Evolutionary conservation across 2,888 invertebrate species (phyloP).

Genomic region (Smittia sp.): DNA sequence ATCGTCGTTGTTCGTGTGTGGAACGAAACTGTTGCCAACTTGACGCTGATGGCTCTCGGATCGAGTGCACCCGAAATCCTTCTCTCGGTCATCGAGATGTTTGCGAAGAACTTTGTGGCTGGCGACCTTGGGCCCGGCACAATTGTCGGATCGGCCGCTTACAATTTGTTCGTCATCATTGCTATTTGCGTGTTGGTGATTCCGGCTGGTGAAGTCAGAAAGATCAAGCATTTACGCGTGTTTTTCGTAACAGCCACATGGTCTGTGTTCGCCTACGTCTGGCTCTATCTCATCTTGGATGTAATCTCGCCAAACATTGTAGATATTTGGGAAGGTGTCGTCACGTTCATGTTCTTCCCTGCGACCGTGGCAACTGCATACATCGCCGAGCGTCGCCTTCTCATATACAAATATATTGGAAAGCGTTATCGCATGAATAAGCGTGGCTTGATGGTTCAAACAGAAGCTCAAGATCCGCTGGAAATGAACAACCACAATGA

Average conservation of each 20-base stretch:
- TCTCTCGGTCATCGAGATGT: constrained; percentile 95
- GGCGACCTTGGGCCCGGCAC: constrained; percentile 98
- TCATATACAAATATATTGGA: constrained; percentile 80
- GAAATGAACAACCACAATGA: constrained; percentile 64
- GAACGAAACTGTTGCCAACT: constrained; percentile 99
- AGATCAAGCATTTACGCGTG: constrained; percentile 92
- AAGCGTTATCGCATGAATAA: constrained; percentile 89
- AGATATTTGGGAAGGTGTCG: constrained; percentile 95
- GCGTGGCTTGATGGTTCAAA: constrained; percentile 86
- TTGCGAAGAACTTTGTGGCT: constrained; percentile 90
- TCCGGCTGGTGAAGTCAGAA: constrained; percentile 85
- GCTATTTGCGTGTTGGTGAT: constrained; percentile 91
- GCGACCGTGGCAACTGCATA: constrained; percentile 94
- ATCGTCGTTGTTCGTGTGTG: constrained; percentile 92
- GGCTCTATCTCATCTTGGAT: constrained; percentile 93
- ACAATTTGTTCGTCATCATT: constrained; percentile 97
- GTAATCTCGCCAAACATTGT: constrained; percentile 82
- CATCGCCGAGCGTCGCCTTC: constrained; percentile 84
- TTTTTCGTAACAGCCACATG: constrained; percentile 97
- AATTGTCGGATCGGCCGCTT: constrained; percentile 98
- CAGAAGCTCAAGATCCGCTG: constrained; percentile 69
- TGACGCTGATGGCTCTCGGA: constrained; percentile 97
- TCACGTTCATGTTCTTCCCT: constrained; percentile 96
- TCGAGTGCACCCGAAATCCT: constrained; percentile 98
- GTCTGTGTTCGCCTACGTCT: constrained; percentile 98